These are phyloP conservation scores for Dicyrtoma fusca DNA, from an alignment of 2,888 invertebrate species.

Conservation along the genomic window DNA sequence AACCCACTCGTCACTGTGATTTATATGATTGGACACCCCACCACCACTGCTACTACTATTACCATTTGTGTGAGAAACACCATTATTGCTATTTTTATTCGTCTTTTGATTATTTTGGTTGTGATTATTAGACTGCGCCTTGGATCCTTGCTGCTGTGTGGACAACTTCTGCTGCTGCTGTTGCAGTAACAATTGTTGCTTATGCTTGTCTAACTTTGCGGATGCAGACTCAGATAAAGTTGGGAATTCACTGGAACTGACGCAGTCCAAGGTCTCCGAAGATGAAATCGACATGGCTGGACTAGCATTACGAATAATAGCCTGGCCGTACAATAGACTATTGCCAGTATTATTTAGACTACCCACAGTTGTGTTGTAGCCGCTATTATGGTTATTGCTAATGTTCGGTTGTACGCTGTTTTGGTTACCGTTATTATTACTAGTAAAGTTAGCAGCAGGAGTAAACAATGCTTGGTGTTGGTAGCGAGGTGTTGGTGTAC, in stretches of 20 bases:
- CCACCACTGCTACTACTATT: neutral
- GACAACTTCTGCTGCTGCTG: slow-evolving; percentile 9
- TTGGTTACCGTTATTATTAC: neutral
- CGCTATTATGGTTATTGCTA: neutral
- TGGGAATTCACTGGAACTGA: slow-evolving; percentile 31
- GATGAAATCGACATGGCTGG: slow-evolving; percentile 28
- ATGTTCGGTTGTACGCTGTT: neutral
- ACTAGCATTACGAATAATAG: slow-evolving; percentile 12
- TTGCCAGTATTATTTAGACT: too few species aligned
- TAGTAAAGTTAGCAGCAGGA: too few species aligned
- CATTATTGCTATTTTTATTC: neutral
- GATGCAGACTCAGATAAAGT: slow-evolving; percentile 20
- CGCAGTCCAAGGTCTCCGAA: slow-evolving; percentile 18
- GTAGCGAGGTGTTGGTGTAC: too few species aligned
- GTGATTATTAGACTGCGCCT: neutral
- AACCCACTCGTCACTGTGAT: slow-evolving; percentile 34
- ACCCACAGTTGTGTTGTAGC: neutral
- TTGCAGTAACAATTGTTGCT: slow-evolving; percentile 3
- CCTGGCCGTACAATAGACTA: slow-evolving; percentile 9
- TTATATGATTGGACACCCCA: neutral
- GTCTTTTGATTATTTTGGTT: neutral
- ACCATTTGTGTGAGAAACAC: neutral
- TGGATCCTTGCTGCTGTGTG: too few species aligned
- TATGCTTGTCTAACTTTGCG: too few species aligned
- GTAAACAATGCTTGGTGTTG: too few species aligned